phyloP scores from a whole-genome alignment of 2,888 invertebrate genomes.

The Osmoderma eremita region DNA sequence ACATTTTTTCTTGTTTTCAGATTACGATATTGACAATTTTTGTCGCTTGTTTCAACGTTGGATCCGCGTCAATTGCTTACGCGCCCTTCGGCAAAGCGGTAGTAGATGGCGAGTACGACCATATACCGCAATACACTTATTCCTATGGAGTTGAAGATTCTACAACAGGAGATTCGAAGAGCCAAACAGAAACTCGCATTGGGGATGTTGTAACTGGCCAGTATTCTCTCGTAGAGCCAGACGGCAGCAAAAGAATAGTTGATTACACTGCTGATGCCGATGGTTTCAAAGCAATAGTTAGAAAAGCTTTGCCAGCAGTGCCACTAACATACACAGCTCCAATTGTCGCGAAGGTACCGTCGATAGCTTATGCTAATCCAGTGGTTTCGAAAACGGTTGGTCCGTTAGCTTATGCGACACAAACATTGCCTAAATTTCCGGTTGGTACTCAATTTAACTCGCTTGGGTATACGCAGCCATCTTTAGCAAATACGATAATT shows the following conservation, averaged over 20 bases:
- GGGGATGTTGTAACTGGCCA: constrained; percentile 73
- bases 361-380: constrained; percentile 17
- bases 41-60: background rate
- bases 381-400: constrained; percentile 14
- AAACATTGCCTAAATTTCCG: constrained; percentile 50
- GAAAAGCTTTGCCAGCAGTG: constrained; percentile 61
- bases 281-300: constrained; percentile 69
- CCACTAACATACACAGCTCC: constrained; percentile 52
- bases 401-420: constrained; percentile 46
- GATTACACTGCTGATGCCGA: constrained; percentile 69
- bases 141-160: constrained; percentile 69
- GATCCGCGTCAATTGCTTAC: constrained; percentile 12
- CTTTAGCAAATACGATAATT: constrained; percentile 33
- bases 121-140: constrained; percentile 68
- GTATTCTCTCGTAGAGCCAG: constrained; percentile 69
- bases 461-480: constrained; percentile 7
- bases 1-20: constrained; percentile 5
- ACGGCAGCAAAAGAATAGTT: constrained; percentile 72
- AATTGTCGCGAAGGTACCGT: constrained; percentile 33
- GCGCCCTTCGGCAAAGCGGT: constrained; percentile 35
- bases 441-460: constrained; percentile 32
- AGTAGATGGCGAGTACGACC: constrained; percentile 56
- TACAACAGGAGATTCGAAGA: constrained; percentile 68
- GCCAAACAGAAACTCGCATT: constrained; percentile 71
- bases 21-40: background rate